Evolutionary conservation across 2,888 invertebrate species (phyloP).

Genomic region (Rotaria socialis): DNA sequence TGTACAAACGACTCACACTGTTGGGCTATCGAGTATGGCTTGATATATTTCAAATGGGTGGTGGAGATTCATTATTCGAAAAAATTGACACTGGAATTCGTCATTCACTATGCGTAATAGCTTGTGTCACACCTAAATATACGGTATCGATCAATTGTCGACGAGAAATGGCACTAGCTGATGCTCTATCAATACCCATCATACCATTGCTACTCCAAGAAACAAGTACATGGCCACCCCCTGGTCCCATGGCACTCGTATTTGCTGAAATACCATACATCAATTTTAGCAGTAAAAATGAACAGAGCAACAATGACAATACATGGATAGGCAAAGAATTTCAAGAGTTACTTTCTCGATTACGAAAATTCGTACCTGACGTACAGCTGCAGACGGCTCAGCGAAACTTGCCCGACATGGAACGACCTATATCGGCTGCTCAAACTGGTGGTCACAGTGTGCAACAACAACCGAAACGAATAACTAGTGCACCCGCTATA

Average conservation of each 20-base stretch:
- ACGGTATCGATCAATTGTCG: slow-evolving; percentile 55
- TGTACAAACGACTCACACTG: slow-evolving; percentile 51
- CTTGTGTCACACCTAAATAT: slow-evolving; percentile 56
- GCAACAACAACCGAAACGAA: neutral
- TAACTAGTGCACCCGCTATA: neutral
- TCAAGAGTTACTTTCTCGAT: neutral
- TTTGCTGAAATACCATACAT: slow-evolving; percentile 54
- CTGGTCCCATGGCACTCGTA: slow-evolving; percentile 56
- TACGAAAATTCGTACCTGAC: neutral
- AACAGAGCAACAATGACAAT: too few relatives aligned
- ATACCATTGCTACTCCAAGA: slow-evolving; percentile 54
- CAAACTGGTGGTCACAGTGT: too few relatives aligned
- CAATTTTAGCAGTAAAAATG: slow-evolving; percentile 48
- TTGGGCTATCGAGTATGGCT: slow-evolving; percentile 55
- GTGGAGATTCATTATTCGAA: slow-evolving; percentile 57
- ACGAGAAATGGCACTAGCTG: slow-evolving; percentile 53
- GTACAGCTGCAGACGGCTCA: neutral
- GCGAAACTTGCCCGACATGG: neutral
- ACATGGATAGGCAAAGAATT: neutral
- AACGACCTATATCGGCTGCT: neutral
- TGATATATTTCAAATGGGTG: slow-evolving; percentile 58
- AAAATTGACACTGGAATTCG: slow-evolving; percentile 55
- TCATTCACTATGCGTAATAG: slow-evolving; percentile 52
- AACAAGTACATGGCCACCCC: slow-evolving; percentile 54
- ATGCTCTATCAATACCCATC: slow-evolving; percentile 55